Conservation (phyloP, 2,113 vertebrate genomes). For the Tauraco erythrolophus region DNA sequence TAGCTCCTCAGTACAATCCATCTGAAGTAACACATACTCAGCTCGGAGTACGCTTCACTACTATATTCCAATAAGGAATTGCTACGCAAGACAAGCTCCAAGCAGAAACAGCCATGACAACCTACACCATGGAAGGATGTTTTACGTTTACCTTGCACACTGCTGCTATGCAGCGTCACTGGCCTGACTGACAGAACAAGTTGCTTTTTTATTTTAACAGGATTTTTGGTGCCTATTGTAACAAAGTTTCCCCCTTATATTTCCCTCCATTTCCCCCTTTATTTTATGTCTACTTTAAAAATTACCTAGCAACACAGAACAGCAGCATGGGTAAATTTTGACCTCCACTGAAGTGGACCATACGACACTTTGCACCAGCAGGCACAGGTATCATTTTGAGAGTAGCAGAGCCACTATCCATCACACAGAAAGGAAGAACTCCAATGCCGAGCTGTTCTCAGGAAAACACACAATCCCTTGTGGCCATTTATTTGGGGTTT, state of each 20-base stretch:
- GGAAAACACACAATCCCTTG: slow-evolving; percentile 41
- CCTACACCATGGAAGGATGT: accelerated
- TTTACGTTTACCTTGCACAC: neutral
- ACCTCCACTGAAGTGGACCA: neutral
- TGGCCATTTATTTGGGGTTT: slow-evolving; percentile 16
- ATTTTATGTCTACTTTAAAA: neutral
- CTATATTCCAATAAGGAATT: accelerated
- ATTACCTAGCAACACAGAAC: slow-evolving; percentile 47
- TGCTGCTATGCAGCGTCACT: neutral
- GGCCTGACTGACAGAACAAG: neutral
- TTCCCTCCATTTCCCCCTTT: neutral
- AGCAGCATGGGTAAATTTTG: neutral
- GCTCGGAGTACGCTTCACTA: neutral
- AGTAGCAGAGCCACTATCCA: slow-evolving; percentile 29
- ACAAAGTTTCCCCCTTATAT: neutral
- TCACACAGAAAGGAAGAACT: slow-evolving; percentile 20
- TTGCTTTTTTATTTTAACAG: neutral
- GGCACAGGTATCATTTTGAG: neutral
- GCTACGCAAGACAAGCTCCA: accelerated
- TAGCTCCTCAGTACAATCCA: neutral
- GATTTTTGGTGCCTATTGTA: neutral
- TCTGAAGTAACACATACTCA: neutral
- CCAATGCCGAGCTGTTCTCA: neutral
- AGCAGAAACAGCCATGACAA: neutral
- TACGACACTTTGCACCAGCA: neutral